These are phyloP conservation scores for Apostichopus californicus DNA, from an alignment of 35 echinoderm and acorn worm genomes.

Conservation along the genomic window DNA sequence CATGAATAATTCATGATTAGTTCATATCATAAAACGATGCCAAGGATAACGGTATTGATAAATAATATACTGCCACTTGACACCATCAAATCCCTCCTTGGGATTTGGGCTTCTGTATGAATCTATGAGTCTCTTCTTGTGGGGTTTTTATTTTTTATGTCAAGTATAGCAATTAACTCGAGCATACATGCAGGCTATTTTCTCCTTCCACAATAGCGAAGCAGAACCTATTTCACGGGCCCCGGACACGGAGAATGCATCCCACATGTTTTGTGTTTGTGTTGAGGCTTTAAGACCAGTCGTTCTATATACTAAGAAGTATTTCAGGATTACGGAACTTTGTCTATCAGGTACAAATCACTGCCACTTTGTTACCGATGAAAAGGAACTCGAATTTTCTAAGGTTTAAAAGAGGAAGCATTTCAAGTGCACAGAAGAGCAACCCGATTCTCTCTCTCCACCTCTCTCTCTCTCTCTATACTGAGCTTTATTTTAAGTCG, in stretches of 20 bases:
- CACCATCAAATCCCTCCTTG: constrained; percentile 24
- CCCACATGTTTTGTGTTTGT: constrained; percentile 31
- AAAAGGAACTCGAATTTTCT: not conserved
- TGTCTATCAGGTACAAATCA: not conserved
- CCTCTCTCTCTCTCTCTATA: too few species aligned
- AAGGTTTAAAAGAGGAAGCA: not conserved
- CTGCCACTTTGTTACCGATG: not conserved
- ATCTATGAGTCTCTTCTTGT: not conserved
- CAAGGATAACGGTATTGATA: too few species aligned
- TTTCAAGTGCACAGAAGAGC: constrained; percentile 5
- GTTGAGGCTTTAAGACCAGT: not conserved
- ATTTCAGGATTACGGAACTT: not conserved
- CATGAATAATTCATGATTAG: too few species aligned
- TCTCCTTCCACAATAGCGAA: constrained; percentile 17
- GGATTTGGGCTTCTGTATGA: not conserved
- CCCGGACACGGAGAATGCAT: constrained; percentile 15
- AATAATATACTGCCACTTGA: not conserved
- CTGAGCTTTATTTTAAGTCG: too few species aligned
- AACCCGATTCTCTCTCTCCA: too few species aligned
- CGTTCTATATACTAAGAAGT: not conserved
- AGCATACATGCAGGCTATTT: not conserved
- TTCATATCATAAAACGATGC: too few species aligned
- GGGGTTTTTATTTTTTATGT: not conserved
- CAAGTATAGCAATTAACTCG: constrained; percentile 40
- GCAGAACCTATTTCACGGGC: constrained; percentile 38